Percentiles rank a stretch among this genome's conserved stretches.
Evolutionary conservation across 2,888 invertebrate species (phyloP).

Genomic region (Apodemia mormo): DNA sequence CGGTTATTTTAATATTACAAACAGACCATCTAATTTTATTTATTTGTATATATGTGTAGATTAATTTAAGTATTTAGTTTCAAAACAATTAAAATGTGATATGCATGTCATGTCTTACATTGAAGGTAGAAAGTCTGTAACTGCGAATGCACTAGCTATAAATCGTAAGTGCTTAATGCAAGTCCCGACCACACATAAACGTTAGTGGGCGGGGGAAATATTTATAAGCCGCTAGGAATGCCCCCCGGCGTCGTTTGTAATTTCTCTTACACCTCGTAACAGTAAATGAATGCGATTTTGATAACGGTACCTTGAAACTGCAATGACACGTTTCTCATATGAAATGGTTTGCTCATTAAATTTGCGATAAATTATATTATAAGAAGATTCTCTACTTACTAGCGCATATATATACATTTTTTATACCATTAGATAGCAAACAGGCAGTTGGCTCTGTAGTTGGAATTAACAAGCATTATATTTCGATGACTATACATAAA

Average conservation of each 20-base stretch:
- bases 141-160: slow-evolving; percentile 46
- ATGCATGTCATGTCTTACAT: slow-evolving; percentile 14
- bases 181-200: slow-evolving; percentile 53
- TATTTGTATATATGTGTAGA: no score
- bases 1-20: no score
- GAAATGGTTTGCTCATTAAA: slow-evolving; percentile 15
- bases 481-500: no score
- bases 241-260: slow-evolving; percentile 19
- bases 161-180: slow-evolving; percentile 46
- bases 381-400: neutral
- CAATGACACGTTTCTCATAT: slow-evolving; percentile 12
- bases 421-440: no score
- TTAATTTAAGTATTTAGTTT: no score
- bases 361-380: neutral
- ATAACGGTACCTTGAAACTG: slow-evolving; percentile 15
- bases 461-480: no score
- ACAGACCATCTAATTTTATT: no score
- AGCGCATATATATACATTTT: no score
- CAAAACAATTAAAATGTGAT: neutral
- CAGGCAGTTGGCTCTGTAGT: no score
- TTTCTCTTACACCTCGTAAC: slow-evolving; percentile 21
- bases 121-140: slow-evolving; percentile 51
- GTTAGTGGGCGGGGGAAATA: slow-evolving; percentile 50
- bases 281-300: slow-evolving; percentile 16
- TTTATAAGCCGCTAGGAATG: slow-evolving; percentile 43